phyloP scores from a whole-genome alignment of 35 echinoderm and acorn worm species.

The Patiria miniata region DNA sequence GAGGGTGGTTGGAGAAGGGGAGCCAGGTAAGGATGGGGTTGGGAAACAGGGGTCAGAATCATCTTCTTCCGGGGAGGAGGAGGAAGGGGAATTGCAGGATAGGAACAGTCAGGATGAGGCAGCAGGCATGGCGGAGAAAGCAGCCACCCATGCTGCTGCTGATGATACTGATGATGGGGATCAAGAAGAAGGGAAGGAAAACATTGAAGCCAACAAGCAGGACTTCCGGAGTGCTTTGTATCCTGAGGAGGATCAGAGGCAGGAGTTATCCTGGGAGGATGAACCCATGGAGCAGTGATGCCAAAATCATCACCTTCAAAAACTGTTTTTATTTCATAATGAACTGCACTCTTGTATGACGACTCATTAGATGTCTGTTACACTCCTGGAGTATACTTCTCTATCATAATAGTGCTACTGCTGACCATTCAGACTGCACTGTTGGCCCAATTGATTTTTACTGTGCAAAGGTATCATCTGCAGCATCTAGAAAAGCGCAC shows the following conservation, averaged over 20 bases:
- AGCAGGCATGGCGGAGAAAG: background rate
- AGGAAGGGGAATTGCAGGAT: constrained; percentile 40
- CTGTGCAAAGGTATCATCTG: too few species aligned
- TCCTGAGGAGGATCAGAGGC: background rate
- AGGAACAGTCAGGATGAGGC: background rate
- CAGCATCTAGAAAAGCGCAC: too few species aligned
- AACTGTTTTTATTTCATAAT: too few species aligned
- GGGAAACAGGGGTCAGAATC: background rate
- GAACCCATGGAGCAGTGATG: constrained; percentile 14
- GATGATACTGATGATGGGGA: constrained; percentile 36
- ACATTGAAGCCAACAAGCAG: background rate
- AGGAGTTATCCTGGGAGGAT: constrained; percentile 5
- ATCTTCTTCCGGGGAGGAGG: constrained; percentile 13
- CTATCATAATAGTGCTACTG: too few species aligned
- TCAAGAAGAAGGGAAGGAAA: constrained; percentile 20
- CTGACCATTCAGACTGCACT: too few species aligned
- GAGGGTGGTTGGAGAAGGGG: background rate
- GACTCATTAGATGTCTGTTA: too few species aligned
- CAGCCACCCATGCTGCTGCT: background rate
- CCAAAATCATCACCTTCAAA: too few species aligned
- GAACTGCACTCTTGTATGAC: too few species aligned
- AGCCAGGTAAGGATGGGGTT: constrained; percentile 36
- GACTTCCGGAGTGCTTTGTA: constrained; percentile 19
- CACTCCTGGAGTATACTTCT: too few species aligned
- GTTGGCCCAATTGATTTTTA: too few species aligned